Evolutionary conservation across 2,797 vertebrate genomes (phyloP).

Genomic region (Acestrorhynchus altus): DNA sequence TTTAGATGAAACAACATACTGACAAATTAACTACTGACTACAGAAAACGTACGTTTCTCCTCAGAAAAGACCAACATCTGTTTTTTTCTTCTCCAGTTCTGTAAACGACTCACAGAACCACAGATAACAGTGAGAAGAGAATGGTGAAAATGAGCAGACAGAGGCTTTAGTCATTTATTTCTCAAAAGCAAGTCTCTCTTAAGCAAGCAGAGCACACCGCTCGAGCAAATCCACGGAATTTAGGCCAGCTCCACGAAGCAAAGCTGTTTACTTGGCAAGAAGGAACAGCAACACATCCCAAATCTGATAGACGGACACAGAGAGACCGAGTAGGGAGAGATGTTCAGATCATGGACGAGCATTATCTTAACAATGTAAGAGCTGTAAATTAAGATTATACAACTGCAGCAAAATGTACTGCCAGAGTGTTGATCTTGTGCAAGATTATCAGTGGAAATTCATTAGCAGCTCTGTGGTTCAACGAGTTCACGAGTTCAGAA

Average conservation of each 20-base stretch:
- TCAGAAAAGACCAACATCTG: too few species aligned
- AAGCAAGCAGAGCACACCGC: constrained; percentile 66
- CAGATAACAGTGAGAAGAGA: too few species aligned
- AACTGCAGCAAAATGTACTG: constrained; percentile 28
- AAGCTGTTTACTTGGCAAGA: constrained; percentile 73
- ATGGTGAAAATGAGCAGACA: too few species aligned
- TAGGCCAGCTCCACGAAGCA: constrained; percentile 71
- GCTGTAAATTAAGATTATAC: constrained; percentile 23
- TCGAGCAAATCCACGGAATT: constrained; percentile 67
- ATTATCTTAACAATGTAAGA: constrained; percentile 34
- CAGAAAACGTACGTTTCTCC: too few species aligned
- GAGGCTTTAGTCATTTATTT: constrained; percentile 66
- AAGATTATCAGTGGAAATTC: constrained; percentile 28
- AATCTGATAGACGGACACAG: constrained; percentile 59
- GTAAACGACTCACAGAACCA: too few species aligned
- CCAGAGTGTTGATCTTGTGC: constrained; percentile 42
- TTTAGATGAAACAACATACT: too few species aligned
- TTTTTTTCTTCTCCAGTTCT: too few species aligned
- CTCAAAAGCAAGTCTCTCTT: constrained; percentile 58
- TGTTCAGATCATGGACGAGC: constrained; percentile 35
- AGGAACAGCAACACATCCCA: constrained; percentile 66
- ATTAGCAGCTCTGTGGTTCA: constrained; percentile 30
- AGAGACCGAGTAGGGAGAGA: constrained; percentile 29
- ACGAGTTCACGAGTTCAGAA: constrained; percentile 2
- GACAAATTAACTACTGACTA: too few species aligned